A percentile compares a stretch with the other conserved stretches of the same genome.
Evolutionary conservation across 2,888 invertebrate species (phyloP).

Genomic region (Drosophila mayaguana): DNA sequence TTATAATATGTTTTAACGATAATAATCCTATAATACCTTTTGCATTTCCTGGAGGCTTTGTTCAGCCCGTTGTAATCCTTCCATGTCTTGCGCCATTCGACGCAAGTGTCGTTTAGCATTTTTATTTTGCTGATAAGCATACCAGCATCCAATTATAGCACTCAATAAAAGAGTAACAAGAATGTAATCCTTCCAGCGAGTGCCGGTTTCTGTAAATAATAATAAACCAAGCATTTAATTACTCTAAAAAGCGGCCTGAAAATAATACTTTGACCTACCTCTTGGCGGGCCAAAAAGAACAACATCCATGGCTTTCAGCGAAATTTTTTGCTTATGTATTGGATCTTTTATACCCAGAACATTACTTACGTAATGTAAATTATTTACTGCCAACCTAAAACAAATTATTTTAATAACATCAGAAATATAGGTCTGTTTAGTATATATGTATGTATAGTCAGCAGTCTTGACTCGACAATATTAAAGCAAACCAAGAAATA

Average conservation of each 20-base stretch:
- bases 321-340: constrained; percentile 98
- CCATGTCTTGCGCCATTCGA: constrained; percentile 97
- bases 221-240: background rate
- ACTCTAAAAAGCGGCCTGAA: background rate
- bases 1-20: background rate
- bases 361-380: constrained; percentile 94
- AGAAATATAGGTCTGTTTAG: background rate
- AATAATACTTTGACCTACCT: constrained; percentile 87
- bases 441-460: background rate
- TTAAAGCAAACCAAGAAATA: too few species aligned
- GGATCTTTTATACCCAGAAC: constrained; percentile 98
- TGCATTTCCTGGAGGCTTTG: constrained; percentile 94
- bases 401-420: background rate
- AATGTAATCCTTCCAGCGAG: constrained; percentile 95
- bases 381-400: constrained; percentile 96
- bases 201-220: constrained; percentile 88
- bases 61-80: constrained; percentile 95
- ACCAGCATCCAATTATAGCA: constrained; percentile 95
- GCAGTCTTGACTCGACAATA: too few species aligned
- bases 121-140: constrained; percentile 95
- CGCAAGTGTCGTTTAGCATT: constrained; percentile 93
- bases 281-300: constrained; percentile 99
- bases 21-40: constrained; percentile 84
- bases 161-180: constrained; percentile 93
- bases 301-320: constrained; percentile 99